phyloP scores from a whole-genome alignment of 1,140 invertebrate species.

The Drosophila nigrodunni region DNA sequence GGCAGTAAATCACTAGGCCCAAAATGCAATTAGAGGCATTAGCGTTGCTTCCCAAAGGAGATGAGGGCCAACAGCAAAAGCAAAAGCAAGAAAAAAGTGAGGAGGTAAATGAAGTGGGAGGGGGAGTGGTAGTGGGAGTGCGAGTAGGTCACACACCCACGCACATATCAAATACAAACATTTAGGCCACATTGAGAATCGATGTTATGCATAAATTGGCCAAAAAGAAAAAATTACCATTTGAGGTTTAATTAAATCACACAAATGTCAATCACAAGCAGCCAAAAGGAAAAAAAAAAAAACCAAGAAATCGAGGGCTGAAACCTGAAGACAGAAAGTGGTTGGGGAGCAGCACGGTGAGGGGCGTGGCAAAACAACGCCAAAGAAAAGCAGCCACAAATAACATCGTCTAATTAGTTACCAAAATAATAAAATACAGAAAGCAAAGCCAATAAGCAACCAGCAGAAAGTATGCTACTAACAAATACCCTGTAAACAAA shows the following conservation, averaged over 20 bases:
- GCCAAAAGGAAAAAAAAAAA: constrained; percentile 34
- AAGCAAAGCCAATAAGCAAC: constrained; percentile 2
- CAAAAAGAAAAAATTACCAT: constrained; percentile 59
- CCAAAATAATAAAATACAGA: constrained; percentile 50
- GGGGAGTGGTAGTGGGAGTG: background rate
- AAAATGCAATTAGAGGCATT: constrained; percentile 81
- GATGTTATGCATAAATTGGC: constrained; percentile 66
- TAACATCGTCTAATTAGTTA: constrained; percentile 74
- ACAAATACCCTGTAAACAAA: constrained; percentile 8
- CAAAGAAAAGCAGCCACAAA: constrained; percentile 57
- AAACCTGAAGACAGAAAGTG: background rate
- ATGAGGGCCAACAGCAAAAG: background rate
- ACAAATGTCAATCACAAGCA: constrained; percentile 60
- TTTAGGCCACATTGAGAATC: constrained; percentile 18
- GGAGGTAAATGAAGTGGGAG: background rate
- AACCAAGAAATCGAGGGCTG: constrained; percentile 1
- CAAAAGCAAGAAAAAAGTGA: background rate
- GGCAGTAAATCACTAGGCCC: constrained; percentile 48
- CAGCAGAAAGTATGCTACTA: background rate
- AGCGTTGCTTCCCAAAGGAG: constrained; percentile 43
- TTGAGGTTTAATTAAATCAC: constrained; percentile 80
- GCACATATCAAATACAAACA: background rate
- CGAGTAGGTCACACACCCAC: background rate
- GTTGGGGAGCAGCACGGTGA: background rate
- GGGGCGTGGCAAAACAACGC: background rate